phyloP scores from a whole-genome alignment of 1,140 invertebrate species.

The Drosophila pallidifrons region DNA sequence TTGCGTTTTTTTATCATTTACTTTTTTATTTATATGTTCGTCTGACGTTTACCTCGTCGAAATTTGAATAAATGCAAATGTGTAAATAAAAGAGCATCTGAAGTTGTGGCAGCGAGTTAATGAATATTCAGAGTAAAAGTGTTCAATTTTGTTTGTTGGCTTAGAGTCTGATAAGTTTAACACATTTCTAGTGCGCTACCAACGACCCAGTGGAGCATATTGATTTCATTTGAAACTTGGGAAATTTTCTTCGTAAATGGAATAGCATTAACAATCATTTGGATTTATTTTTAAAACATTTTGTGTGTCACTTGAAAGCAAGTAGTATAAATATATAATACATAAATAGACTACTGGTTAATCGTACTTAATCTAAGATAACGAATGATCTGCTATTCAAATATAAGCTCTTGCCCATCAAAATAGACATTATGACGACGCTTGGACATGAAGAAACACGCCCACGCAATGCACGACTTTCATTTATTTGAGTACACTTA shows the following conservation, averaged over 20 bases:
- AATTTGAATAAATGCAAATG: slow-evolving; percentile 74
- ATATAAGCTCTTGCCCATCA: slow-evolving; percentile 1
- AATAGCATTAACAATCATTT: not conserved
- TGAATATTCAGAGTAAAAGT: slow-evolving; percentile 74
- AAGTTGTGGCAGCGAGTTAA: slow-evolving; percentile 36
- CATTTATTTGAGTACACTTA: slow-evolving; percentile 67
- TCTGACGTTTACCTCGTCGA: slow-evolving; percentile 22
- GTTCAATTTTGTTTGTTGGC: slow-evolving; percentile 64
- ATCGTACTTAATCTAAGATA: slow-evolving; percentile 11
- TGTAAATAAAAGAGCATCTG: slow-evolving; percentile 42
- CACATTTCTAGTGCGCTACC: slow-evolving; percentile 50
- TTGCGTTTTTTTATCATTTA: slow-evolving; percentile 1
- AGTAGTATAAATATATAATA: slow-evolving; percentile 10
- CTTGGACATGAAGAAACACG: slow-evolving; percentile 49
- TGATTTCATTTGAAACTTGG: not conserved
- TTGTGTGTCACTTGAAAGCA: slow-evolving; percentile 6
- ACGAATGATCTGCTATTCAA: slow-evolving; percentile 1
- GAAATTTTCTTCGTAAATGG: no score
- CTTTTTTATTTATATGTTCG: slow-evolving; percentile 28
- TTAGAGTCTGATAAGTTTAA: slow-evolving; percentile 48
- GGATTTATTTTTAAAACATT: slow-evolving; percentile 20
- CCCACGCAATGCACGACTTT: slow-evolving; percentile 50
- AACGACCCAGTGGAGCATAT: slow-evolving; percentile 7
- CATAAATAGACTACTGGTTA: not conserved
- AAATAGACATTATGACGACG: slow-evolving; percentile 39